phyloP scores from a whole-genome alignment of 1,140 invertebrate species.

The Diorhabda sublineata region DNA sequence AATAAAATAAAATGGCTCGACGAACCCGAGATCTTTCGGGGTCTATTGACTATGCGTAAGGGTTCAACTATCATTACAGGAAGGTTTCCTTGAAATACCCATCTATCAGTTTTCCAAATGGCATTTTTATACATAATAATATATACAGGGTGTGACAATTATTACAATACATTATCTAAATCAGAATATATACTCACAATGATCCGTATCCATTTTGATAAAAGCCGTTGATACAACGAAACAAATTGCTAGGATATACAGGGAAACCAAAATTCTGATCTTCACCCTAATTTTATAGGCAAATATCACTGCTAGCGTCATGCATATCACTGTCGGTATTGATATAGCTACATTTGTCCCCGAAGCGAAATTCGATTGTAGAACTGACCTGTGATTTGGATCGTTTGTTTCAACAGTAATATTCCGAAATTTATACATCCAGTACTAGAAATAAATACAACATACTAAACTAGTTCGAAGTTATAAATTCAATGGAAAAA shows the following conservation, averaged over 20 bases:
- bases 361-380: slow-evolving; percentile 19
- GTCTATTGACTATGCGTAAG: too few species aligned
- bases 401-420: background rate
- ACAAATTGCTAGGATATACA: slow-evolving; percentile 7
- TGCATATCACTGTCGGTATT: slow-evolving; percentile 12
- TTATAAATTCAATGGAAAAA: too few species aligned
- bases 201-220: slow-evolving; percentile 15
- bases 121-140: too few species aligned
- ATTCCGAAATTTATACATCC: slow-evolving; percentile 22
- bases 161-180: too few species aligned
- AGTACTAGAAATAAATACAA: slow-evolving; percentile 18
- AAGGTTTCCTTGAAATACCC: too few species aligned
- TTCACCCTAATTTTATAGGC: slow-evolving; percentile 17
- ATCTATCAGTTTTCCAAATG: too few species aligned
- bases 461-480: background rate
- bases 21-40: too few species aligned
- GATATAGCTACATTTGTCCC: slow-evolving; percentile 12
- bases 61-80: too few species aligned
- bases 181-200: slow-evolving; percentile 8
- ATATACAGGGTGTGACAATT: too few species aligned
- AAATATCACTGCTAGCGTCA: slow-evolving; percentile 10
- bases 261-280: slow-evolving; percentile 11
- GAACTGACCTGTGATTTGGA: slow-evolving; percentile 1
- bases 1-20: too few species aligned
- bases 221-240: slow-evolving; percentile 11